Evolutionary conservation across 2,888 invertebrate species (phyloP).

Genomic region (Hirtodrosophila duncani): DNA sequence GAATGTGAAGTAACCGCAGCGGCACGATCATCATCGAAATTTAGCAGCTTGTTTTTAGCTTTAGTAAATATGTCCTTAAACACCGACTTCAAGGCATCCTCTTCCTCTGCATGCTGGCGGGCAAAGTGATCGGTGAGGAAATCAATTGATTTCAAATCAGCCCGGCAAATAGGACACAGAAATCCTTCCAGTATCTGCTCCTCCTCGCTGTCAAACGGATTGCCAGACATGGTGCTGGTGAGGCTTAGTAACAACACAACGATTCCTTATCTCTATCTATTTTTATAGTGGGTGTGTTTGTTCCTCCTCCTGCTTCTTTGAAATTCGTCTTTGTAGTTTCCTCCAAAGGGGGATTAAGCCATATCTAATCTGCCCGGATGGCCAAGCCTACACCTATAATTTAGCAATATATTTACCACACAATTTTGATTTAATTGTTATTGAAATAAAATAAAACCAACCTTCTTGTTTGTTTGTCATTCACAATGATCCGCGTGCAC

Average conservation of each 20-base stretch:
- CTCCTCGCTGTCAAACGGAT: slow-evolving; percentile 74
- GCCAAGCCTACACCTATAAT: no score
- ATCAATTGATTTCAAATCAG: slow-evolving; percentile 90
- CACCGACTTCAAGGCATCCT: slow-evolving; percentile 86
- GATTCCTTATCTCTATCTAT: neutral
- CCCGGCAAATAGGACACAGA: slow-evolving; percentile 95
- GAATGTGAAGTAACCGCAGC: slow-evolving; percentile 36
- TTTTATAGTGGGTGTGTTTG: slow-evolving; percentile 45
- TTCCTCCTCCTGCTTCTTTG: slow-evolving; percentile 10
- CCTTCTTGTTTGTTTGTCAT: no score
- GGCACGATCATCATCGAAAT: slow-evolving; percentile 82
- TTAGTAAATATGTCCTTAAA: slow-evolving; percentile 91
- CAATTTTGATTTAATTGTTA: no score
- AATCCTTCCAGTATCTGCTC: slow-evolving; percentile 91
- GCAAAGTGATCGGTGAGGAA: slow-evolving; percentile 93
- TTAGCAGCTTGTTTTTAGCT: slow-evolving; percentile 90
- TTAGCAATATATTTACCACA: no score
- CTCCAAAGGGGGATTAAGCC: no score
- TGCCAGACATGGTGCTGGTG: slow-evolving; percentile 48
- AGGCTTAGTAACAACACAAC: no score
- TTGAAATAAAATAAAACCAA: no score
- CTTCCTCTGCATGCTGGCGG: slow-evolving; percentile 91
- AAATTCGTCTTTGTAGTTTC: no score
- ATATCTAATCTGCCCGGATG: no score
- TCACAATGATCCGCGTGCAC: neutral